A percentile compares a stretch with the other conserved stretches of the same genome.
phyloP scores from a whole-genome alignment of 2,797 vertebrate species.

The Phataginus tricuspis region DNA sequence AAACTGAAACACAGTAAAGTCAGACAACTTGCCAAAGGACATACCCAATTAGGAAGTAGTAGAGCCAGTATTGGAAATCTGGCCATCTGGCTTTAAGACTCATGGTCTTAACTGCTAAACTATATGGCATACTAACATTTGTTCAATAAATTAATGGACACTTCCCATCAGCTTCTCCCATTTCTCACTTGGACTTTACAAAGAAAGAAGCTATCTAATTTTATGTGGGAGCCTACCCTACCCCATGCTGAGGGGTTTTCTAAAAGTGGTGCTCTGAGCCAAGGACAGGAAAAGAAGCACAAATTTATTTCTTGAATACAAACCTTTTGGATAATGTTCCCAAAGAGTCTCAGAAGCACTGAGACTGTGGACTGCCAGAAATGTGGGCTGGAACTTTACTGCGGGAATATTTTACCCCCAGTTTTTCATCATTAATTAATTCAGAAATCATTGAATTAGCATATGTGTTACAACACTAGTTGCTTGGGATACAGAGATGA shows the following conservation, averaged over 20 bases:
- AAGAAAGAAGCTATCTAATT: not conserved
- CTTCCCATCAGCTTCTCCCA: not conserved
- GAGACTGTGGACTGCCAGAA: not conserved
- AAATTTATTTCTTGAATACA: not conserved
- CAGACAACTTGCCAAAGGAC: conserved; percentile 31
- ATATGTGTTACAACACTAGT: not conserved
- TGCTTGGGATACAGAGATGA: not conserved
- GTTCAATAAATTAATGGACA: conserved; percentile 45
- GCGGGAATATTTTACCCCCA: not conserved
- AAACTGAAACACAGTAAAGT: conserved; percentile 5
- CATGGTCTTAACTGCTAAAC: conserved; percentile 16
- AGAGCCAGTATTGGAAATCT: conserved; percentile 28
- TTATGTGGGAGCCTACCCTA: not conserved
- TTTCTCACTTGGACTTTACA: conserved; percentile 14
- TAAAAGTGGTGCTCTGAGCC: not conserved
- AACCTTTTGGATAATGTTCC: not conserved
- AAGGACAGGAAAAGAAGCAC: not conserved
- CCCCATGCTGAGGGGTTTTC: not conserved
- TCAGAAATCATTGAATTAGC: conserved; percentile 12
- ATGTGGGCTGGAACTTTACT: not conserved
- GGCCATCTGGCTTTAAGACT: not conserved
- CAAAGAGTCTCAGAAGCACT: not conserved
- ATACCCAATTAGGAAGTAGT: conserved; percentile 31
- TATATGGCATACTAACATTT: conserved; percentile 16
- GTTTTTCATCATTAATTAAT: not conserved